Evolutionary conservation across 2,797 vertebrate genomes (phyloP).

Genomic region (Manis javanica): DNA sequence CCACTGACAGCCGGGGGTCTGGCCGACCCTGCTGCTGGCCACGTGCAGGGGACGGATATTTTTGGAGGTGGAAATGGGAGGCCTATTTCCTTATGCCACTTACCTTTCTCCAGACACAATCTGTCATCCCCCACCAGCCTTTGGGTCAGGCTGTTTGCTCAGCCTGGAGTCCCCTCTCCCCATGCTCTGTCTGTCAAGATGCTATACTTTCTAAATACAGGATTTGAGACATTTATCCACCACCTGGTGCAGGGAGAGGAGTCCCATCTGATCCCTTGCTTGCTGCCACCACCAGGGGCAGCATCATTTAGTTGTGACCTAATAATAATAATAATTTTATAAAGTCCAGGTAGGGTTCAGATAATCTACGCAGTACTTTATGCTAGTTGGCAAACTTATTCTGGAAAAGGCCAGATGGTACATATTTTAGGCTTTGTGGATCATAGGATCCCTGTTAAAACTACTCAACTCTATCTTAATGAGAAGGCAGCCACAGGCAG

Average conservation of each 20-base stretch:
- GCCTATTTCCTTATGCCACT: conserved; percentile 40
- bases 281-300: rapidly evolving
- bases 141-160: neutral
- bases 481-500: rapidly evolving
- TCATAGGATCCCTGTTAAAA: neutral
- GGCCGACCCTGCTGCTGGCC: conserved; percentile 11
- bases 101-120: conserved; percentile 58
- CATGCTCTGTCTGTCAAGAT: neutral
- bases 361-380: neutral
- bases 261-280: neutral
- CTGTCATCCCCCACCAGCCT: conserved; percentile 37
- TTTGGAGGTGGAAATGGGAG: conserved; percentile 50
- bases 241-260: neutral
- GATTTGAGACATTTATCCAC: rapidly evolving
- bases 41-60: conserved; percentile 47
- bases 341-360: neutral
- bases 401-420: neutral
- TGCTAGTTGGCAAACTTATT: neutral
- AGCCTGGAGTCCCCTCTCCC: neutral
- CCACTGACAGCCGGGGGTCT: conserved; percentile 29
- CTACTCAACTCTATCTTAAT: rapidly evolving
- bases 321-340: neutral
- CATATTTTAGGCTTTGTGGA: neutral
- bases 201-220: neutral
- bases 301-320: neutral